Evolutionary conservation across 2,113 vertebrate species (phyloP).

Genomic region (Phocoena sinus): DNA sequence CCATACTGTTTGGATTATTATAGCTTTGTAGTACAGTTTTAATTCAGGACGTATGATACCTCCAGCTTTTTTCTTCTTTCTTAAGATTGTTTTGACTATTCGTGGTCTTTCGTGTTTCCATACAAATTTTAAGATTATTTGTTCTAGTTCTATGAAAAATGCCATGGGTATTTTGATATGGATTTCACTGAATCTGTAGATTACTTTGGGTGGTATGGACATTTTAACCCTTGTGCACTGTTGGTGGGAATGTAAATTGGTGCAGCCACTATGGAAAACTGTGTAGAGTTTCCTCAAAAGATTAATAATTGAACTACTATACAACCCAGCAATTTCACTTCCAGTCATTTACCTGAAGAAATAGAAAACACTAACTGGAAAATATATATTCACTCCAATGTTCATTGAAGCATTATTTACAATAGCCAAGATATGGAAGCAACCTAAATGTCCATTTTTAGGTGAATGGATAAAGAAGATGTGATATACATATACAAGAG

Average conservation of each 20-base stretch:
- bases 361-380: not conserved
- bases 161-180: not conserved
- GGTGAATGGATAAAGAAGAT: not conserved
- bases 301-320: not conserved
- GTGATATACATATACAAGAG: not conserved
- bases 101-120: not conserved
- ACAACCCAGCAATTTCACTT: not conserved
- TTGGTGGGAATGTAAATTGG: not conserved
- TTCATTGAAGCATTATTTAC: not conserved
- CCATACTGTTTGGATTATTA: not conserved
- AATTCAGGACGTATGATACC: not conserved
- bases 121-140: not conserved
- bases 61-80: not conserved
- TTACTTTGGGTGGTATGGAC: not conserved
- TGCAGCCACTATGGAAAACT: not conserved
- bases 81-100: not conserved
- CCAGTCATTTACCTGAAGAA: not conserved
- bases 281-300: not conserved
- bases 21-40: not conserved
- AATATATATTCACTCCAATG: not conserved
- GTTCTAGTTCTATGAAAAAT: not conserved
- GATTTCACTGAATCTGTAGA: not conserved
- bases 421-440: not conserved
- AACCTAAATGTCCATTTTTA: not conserved
- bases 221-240: not conserved